Evolutionary conservation across 2,797 vertebrate genomes (phyloP), one percentile per base, ranked within the genome.

Genomic region (Hylomyscus alleni): DNA sequence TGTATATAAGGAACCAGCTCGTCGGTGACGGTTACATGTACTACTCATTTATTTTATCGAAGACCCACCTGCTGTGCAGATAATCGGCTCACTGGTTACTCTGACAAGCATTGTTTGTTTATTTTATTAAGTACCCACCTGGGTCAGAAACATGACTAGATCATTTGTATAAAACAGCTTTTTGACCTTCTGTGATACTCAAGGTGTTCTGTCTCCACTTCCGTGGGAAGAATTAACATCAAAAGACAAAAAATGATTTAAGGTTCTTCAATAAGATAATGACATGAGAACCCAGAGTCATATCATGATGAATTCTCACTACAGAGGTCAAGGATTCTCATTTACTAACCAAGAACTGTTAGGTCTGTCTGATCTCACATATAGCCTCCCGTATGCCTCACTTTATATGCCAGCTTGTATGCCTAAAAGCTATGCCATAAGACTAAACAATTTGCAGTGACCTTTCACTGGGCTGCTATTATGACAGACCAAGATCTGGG

Each of bases 101-200:
- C 34, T 37, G 34, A 50, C 5, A 86, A 77, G 24, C 11, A 65
- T 44, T 85, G 11, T 67, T 93, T 37, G 40, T 29, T 87, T 54
- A 65, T 77, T 75, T 40, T 85, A 85, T 22, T 67, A 67, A 24
- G 44, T 6, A 84, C 6, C 62, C 75, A 13, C 60, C 29, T 89
- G 62, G 19, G 50, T 52, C 90, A 84, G 19, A 94, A 37, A 72
- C 24, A 62, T 17, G 17, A 20, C 24, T n/a, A 52, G 52, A 65
- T 15, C 56, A 58, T 87, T 78, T 56, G 26, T 5, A 93, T 37
- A 58, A 91, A 90, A 86, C 20, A 88, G 44, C 22, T 88, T 86
- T 80, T 85, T 90, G 40, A 87, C 91, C 58, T 94, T 87, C 77
- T 81, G 67, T 65, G 50, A 82, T 13, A 89, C 83, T 91, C 22